Percentiles rank a stretch among this genome's conserved stretches.
phyloP scores from a whole-genome alignment of 2,797 vertebrate species.

The Neomorphus geoffroyi region DNA sequence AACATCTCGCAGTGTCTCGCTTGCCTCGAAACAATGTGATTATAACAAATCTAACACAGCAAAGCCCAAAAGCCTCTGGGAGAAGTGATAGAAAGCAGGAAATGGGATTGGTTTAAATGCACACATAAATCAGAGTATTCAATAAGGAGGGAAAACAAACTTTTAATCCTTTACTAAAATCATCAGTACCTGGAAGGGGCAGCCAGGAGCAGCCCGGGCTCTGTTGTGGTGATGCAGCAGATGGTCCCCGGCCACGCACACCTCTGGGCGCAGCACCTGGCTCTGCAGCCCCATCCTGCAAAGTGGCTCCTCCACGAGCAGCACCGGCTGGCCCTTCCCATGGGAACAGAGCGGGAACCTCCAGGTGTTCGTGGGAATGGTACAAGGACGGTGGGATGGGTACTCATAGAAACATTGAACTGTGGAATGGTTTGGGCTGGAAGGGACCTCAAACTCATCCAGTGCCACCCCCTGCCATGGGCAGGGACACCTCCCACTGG shows the following conservation, averaged over 20 bases:
- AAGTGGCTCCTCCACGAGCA: accelerated
- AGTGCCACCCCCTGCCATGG: too few species aligned
- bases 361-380: accelerated
- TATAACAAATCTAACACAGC: neutral
- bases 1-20: neutral
- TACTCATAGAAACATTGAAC: too few species aligned
- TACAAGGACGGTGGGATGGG: neutral
- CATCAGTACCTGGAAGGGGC: neutral
- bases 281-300: accelerated
- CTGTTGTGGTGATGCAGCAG: neutral
- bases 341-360: accelerated
- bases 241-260: neutral
- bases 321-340: accelerated
- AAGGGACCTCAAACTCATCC: too few species aligned
- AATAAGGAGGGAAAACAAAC: neutral
- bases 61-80: slow-evolving; percentile 23
- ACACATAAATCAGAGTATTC: neutral
- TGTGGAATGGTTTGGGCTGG: too few species aligned
- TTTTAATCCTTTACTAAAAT: slow-evolving; percentile 41
- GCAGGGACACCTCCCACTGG: too few species aligned
- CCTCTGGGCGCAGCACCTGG: neutral
- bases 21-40: slow-evolving; percentile 7
- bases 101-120: slow-evolving; percentile 25
- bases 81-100: slow-evolving; percentile 15
- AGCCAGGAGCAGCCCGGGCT: neutral